These are phyloP conservation scores for Phoxinus phoxinus DNA, from an alignment of 2,113 vertebrate species.

Conservation along the genomic window DNA sequence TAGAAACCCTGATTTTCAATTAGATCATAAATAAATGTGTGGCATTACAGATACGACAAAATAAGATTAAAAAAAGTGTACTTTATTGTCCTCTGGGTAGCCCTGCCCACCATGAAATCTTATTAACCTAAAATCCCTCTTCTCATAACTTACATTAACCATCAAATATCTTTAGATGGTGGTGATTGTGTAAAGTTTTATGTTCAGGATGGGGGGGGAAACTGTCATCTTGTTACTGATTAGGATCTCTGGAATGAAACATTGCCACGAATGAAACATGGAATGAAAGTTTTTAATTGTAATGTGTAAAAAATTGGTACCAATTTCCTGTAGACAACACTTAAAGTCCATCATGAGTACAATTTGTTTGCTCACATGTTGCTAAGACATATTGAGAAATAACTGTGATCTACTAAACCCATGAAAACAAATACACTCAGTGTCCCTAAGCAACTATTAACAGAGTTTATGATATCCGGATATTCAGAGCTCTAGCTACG, in stretches of 20 bases:
- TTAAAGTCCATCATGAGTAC: conserved; percentile 18
- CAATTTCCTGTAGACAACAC: conserved; percentile 17
- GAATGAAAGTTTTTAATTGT: not conserved
- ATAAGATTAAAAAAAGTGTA: not conserved
- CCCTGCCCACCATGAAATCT: not conserved
- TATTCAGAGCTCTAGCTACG: conserved; percentile 35
- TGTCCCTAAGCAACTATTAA: conserved; percentile 19
- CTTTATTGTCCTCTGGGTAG: not conserved
- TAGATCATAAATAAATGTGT: not conserved
- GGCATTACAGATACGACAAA: not conserved
- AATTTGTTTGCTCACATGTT: not conserved
- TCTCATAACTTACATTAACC: not conserved
- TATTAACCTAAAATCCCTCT: not conserved
- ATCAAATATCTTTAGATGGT: not conserved
- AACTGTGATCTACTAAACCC: conserved; percentile 15
- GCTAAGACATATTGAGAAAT: not conserved
- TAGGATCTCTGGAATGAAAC: not conserved
- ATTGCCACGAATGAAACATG: too few relatives aligned
- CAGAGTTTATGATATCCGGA: conserved; percentile 26
- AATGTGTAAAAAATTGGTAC: not conserved
- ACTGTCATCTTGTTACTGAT: not conserved
- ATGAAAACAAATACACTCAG: conserved; percentile 24
- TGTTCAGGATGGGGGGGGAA: not conserved
- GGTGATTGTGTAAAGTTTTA: not conserved
- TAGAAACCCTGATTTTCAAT: too few relatives aligned